phyloP scores from a whole-genome alignment of 2,888 invertebrate genomes.

The Pyrrhosoma nymphula region DNA sequence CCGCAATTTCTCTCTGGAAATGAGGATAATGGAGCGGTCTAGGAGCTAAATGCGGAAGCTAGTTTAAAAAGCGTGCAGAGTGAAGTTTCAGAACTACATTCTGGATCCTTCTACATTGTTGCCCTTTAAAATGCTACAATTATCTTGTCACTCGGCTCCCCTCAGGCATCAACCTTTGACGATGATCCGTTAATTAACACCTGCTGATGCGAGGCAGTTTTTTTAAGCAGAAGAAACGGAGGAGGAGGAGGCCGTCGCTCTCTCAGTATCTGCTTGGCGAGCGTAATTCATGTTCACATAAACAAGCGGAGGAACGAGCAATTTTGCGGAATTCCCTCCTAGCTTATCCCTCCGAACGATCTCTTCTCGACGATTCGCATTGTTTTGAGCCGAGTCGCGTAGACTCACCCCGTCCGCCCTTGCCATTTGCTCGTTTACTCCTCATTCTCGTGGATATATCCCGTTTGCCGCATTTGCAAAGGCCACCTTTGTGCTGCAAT shows the following conservation, averaged over 20 bases:
- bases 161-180: not conserved
- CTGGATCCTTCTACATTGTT: not conserved
- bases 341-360: not conserved
- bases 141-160: not conserved
- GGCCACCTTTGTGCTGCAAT: not conserved
- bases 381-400: not conserved
- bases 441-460: not conserved
- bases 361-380: constrained; percentile 7
- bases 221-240: not conserved
- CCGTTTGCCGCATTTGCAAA: constrained; percentile 5
- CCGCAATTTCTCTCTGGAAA: not conserved
- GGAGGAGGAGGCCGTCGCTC: not conserved
- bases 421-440: not conserved
- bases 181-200: constrained; percentile 22
- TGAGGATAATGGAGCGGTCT: not conserved
- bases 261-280: not conserved
- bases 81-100: not conserved
- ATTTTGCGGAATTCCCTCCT: not conserved
- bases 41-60: not conserved
- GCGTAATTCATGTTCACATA: constrained; percentile 4
- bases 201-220: constrained; percentile 20
- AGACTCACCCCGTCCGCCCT: not conserved
- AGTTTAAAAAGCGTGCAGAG: not conserved
- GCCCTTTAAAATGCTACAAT: constrained; percentile 13
- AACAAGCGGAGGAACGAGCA: constrained; percentile 2